Conservation (phyloP, 2,888 invertebrate genomes). For the Isotomurus palustris region DNA sequence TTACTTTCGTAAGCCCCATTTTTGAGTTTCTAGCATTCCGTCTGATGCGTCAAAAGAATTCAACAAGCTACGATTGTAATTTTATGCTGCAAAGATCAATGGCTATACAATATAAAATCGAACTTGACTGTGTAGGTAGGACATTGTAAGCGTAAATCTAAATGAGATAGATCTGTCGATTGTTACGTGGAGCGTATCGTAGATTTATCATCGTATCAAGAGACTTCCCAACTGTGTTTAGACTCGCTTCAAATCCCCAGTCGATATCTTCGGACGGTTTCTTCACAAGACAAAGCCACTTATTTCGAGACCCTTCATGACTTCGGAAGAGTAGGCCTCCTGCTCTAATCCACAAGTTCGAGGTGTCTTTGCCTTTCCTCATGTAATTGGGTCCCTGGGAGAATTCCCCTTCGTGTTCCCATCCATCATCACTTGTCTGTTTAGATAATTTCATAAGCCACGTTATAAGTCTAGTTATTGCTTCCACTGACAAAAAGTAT, state of each 20-base stretch:
- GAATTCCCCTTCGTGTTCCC: constrained; percentile 31
- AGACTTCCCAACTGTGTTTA: constrained; percentile 44
- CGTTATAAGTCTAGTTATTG: too few species aligned
- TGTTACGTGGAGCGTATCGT: constrained; percentile 45
- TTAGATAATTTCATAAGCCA: too few species aligned
- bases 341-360: constrained; percentile 34
- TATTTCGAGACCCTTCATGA: constrained; percentile 33
- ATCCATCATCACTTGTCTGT: constrained; percentile 39
- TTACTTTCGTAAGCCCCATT: too few species aligned
- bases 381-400: constrained; percentile 35
- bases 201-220: constrained; percentile 44
- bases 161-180: too few species aligned
- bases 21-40: too few species aligned
- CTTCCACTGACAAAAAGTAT: too few species aligned
- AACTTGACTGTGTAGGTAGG: too few species aligned
- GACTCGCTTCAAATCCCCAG: constrained; percentile 41
- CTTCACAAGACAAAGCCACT: constrained; percentile 32
- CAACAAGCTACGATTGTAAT: too few species aligned
- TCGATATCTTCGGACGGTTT: constrained; percentile 40
- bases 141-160: neutral
- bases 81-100: too few species aligned
- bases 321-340: constrained; percentile 19
- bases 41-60: too few species aligned
- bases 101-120: too few species aligned
- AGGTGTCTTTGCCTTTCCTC: constrained; percentile 29